phyloP scores from a whole-genome alignment of 2,888 invertebrate genomes.

The Apamea crenata region DNA sequence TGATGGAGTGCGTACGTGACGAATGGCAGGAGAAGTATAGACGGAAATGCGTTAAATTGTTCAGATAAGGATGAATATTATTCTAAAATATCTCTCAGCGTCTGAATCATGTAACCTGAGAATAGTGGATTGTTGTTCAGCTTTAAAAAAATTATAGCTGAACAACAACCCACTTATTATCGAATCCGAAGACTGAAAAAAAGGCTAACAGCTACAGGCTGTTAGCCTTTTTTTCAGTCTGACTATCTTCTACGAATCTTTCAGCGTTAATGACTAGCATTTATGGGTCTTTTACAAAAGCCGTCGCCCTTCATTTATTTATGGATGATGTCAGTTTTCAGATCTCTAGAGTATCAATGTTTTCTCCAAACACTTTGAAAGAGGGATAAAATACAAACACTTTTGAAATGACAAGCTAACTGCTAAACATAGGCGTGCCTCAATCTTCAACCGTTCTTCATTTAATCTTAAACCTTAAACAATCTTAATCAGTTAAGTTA shows the following conservation, averaged over 20 bases:
- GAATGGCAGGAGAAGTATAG: slow-evolving; percentile 27
- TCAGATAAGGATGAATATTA: slow-evolving; percentile 30
- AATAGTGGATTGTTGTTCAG: neutral
- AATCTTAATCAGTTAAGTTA: neutral
- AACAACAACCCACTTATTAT: no score
- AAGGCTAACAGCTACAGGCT: no score
- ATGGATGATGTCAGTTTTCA: neutral
- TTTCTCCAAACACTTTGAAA: neutral
- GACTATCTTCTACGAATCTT: neutral
- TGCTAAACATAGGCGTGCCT: no score
- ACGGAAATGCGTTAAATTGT: slow-evolving; percentile 46
- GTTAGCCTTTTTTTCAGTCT: neutral
- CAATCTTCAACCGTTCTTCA: neutral
- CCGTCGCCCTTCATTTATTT: neutral
- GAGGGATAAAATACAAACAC: no score
- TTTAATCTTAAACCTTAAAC: neutral
- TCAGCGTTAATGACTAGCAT: neutral
- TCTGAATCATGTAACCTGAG: slow-evolving; percentile 1
- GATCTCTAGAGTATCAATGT: neutral
- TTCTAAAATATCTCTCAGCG: slow-evolving; percentile 15
- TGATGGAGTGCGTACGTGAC: slow-evolving; percentile 56
- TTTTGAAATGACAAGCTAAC: no score
- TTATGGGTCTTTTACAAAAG: neutral
- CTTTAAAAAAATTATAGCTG: neutral
- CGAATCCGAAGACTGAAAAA: no score